Base-by-base conservation (phyloP, 2,797 vertebrate genomes). In the Amblyopsis hoosieri region DNA sequence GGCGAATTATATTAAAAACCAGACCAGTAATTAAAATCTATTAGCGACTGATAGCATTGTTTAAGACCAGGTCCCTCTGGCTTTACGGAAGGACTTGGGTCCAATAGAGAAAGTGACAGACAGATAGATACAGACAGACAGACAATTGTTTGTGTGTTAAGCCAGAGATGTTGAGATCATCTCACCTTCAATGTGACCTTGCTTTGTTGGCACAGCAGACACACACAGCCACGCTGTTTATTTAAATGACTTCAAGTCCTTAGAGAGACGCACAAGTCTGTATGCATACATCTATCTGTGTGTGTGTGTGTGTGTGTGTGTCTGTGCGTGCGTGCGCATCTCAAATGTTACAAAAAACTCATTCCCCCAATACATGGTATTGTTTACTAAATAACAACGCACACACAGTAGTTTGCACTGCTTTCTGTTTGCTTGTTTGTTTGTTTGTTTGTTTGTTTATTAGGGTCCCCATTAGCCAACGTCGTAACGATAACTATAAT, bases 21-120 rank as follows among this genome's bases (percentile, higher is more conserved):
- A 86, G 87, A 87, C 71, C 73, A 87, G 86, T 91, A 91, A 92
- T 90, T 91, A 93, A 89, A 88, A 90, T 87, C 85, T 89, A 92
- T 91, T 91, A 91, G 73, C 83, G 85, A 83, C 79, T 88, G 89
- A 90, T 89, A 88, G 81, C 76, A 86, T 88, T 91, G 89, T 91
- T 91, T 89, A 90, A 92, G 86, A 89, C 78, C 68, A 82, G 69
- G 72, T 88, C 86, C 86, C 86, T 78, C 53, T 84, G 85, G 87
- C 84, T 65, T 75, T 63, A 57, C 74, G 82, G 85, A 90, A 84
- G 86, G 87, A 90, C 85, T 91, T 85, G 81, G 75, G 83, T 80
- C 76, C 66, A 67, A 85, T 67, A 70, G 50, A 63, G 59, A 67
- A 51, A 53, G 52, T 67, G 55, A 57, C 75, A 15, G 45, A 6